These are phyloP conservation scores for Ctenochaetus hawaiiensis DNA, from an alignment of 2,797 vertebrate genomes.

Conservation along the genomic window DNA sequence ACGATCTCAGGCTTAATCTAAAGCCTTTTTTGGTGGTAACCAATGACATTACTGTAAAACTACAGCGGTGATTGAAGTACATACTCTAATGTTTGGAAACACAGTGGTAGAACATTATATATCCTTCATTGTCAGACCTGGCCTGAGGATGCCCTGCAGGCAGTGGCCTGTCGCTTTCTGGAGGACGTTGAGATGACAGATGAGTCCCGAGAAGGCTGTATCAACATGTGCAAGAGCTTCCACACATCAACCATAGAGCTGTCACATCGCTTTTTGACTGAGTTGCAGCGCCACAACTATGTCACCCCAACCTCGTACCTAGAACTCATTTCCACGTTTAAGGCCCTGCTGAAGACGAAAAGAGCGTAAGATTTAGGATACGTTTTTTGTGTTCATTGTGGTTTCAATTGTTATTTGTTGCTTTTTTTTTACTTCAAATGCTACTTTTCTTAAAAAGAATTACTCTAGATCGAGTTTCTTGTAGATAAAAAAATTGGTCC, in stretches of 20 bases:
- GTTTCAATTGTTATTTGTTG: background rate
- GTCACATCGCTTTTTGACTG: slow-evolving; percentile 84
- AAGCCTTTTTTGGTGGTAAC: background rate
- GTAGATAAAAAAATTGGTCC: background rate
- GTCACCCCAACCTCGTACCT: slow-evolving; percentile 95
- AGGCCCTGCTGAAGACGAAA: slow-evolving; percentile 88
- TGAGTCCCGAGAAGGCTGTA: slow-evolving; percentile 86
- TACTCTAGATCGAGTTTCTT: background rate
- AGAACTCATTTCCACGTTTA: slow-evolving; percentile 95
- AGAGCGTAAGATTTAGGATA: slow-evolving; percentile 83
- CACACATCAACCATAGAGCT: slow-evolving; percentile 90
- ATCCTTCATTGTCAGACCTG: slow-evolving; percentile 83
- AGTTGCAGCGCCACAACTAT: slow-evolving; percentile 92
- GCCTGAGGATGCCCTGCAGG: slow-evolving; percentile 93
- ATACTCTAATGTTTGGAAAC: background rate
- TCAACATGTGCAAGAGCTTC: slow-evolving; percentile 93
- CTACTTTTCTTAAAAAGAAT: background rate
- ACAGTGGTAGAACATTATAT: slow-evolving; percentile 12
- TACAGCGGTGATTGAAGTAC: background rate
- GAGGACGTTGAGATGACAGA: slow-evolving; percentile 92
- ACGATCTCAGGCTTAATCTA: background rate
- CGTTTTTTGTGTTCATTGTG: background rate
- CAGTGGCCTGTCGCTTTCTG: slow-evolving; percentile 91
- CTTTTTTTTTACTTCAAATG: background rate
- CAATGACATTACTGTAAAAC: background rate